Percentiles rank a stretch among this genome's conserved stretches.
Conservation (phyloP, 2,888 invertebrate genomes). For the Cylindroiulus punctatus region DNA sequence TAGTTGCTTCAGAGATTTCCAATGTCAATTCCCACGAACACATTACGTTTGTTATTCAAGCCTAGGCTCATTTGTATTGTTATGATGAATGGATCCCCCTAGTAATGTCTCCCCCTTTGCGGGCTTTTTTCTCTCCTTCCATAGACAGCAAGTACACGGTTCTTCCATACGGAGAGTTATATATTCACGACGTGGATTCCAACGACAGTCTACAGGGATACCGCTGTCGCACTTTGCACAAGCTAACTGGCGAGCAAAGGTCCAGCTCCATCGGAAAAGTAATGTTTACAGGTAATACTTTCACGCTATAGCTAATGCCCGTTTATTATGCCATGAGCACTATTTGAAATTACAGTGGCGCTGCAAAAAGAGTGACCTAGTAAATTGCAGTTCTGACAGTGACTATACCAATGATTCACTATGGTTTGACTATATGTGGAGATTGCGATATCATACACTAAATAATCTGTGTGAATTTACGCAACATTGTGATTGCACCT, state of each 20-base stretch:
- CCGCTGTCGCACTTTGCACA: slow-evolving; percentile 92
- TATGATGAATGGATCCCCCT: slow-evolving; percentile 17
- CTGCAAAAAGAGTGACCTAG: too few relatives aligned
- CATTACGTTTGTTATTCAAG: slow-evolving; percentile 45
- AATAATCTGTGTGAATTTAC: too few relatives aligned
- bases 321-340: too few relatives aligned
- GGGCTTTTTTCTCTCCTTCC: slow-evolving; percentile 33
- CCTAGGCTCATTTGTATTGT: slow-evolving; percentile 22
- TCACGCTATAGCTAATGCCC: neutral
- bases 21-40: slow-evolving; percentile 31
- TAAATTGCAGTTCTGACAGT: too few relatives aligned
- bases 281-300: slow-evolving; percentile 85
- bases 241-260: slow-evolving; percentile 90
- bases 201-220: slow-evolving; percentile 95
- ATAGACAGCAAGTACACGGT: slow-evolving; percentile 95
- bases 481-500: too few relatives aligned
- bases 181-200: slow-evolving; percentile 92
- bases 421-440: too few relatives aligned
- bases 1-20: slow-evolving; percentile 35
- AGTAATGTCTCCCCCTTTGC: slow-evolving; percentile 35
- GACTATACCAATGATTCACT: too few relatives aligned
- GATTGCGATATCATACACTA: too few relatives aligned
- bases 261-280: slow-evolving; percentile 91
- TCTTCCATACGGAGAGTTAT: slow-evolving; percentile 92
- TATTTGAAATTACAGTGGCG: too few relatives aligned